Evolutionary conservation across 2,888 invertebrate genomes (phyloP), one percentile per base, ranked within the genome.

Genomic region (Agrochola litura): DNA sequence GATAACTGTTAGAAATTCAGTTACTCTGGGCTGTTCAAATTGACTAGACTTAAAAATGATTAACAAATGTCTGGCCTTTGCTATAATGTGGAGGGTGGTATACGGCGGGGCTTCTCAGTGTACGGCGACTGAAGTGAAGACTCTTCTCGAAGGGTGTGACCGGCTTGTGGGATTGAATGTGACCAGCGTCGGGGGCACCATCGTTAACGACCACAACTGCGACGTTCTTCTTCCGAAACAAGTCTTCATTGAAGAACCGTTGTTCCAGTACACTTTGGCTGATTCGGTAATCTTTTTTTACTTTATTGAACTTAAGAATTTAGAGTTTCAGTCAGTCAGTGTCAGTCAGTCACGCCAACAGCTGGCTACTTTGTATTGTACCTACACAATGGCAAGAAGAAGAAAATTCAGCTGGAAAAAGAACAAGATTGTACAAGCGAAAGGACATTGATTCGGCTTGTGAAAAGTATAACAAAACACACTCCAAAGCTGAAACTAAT

Each of bases 151-250:
- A 82, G 96, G 96, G 5, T 96, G 96, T 83, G 95, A 95, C 54
- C 90, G 92, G 6, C 84, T 97, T 64, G 86, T 85, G 19, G 96
- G 96, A 1, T 82, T 97, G n/a, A 96, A 96, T 80, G 83, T 97
- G 30, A 96, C 95, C 0, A 95, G 92, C 69, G 91, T 94, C 0
- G 96, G 96, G 2, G 97, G 96, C 1, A 96, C 96, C 0, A 93
- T 96, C 41, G 93, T 96, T 9, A 95, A 96, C 75, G 96, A 97
- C 64, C 96, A 96, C 82, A 97, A 97, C 76, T 97, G 97, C 78
- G 96, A 96, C 84, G 93, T 96, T 5, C 83, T 96, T 25, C 89
- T 96, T 12, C 96, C 96, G 0, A 96, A 96, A 82, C 95, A 96
- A 92, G 96, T 96, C 6, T 97, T 97, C 81, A 86, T 92, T 25